phyloP scores from a whole-genome alignment of 2,888 invertebrate genomes.

The Dascillus cervinus region DNA sequence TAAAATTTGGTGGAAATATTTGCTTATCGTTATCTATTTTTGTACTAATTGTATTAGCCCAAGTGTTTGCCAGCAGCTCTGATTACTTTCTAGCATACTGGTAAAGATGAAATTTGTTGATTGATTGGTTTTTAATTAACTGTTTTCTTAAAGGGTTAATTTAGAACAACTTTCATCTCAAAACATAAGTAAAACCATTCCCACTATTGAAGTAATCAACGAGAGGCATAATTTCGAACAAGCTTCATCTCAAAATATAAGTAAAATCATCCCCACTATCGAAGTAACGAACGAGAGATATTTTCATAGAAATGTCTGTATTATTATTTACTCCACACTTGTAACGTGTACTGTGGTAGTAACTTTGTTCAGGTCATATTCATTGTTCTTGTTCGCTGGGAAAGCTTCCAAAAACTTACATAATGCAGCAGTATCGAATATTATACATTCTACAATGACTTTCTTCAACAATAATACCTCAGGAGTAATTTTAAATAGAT shows the following conservation, averaged over 20 bases:
- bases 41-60: constrained; percentile 56
- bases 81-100: constrained; percentile 76
- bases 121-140: neutral
- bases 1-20: constrained; percentile 63
- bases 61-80: constrained; percentile 61
- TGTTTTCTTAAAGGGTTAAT: constrained; percentile 22
- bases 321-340: constrained; percentile 38
- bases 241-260: no score
- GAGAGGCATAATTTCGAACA: no score
- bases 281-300: neutral
- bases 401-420: constrained; percentile 51
- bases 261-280: no score
- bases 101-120: constrained; percentile 39
- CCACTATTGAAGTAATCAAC: no score
- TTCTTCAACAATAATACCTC: constrained; percentile 65
- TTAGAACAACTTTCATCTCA: constrained; percentile 23
- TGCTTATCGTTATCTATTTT: constrained; percentile 52
- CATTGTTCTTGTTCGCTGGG: constrained; percentile 48
- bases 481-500: constrained; percentile 59
- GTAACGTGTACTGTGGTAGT: constrained; percentile 34
- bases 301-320: constrained; percentile 26
- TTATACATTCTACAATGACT: constrained; percentile 55
- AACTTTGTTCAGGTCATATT: constrained; percentile 42
- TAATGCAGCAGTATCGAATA: constrained; percentile 44
- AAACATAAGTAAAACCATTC: no score